A percentile compares a stretch with the other conserved stretches of the same genome.
phyloP scores from a whole-genome alignment of 1,140 invertebrate species.

The Drosophila nebulosa region DNA sequence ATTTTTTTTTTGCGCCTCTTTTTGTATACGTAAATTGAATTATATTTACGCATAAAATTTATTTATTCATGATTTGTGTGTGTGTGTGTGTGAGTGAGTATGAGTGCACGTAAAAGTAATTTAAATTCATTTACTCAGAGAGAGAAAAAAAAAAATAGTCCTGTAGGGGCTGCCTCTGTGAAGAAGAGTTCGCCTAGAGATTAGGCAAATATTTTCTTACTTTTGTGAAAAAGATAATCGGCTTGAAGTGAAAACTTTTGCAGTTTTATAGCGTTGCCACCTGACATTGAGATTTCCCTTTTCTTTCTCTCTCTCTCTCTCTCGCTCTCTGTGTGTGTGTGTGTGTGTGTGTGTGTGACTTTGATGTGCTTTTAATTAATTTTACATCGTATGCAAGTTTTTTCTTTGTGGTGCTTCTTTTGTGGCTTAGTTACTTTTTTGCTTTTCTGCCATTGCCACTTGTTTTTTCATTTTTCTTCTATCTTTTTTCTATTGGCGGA shows the following conservation, averaged over 20 bases:
- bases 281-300: conserved; percentile 7
- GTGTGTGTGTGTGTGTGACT: conserved; percentile 25
- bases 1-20: not conserved
- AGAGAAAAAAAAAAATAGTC: conserved; percentile 15
- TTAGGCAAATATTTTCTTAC: not conserved
- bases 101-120: conserved; percentile 61
- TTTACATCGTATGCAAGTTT: conserved; percentile 12
- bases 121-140: conserved; percentile 64
- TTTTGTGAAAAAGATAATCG: conserved; percentile 5
- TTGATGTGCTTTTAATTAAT: conserved; percentile 46
- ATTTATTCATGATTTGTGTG: conserved; percentile 65
- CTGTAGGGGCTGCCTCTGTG: not conserved
- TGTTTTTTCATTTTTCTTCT: not conserved
- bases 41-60: conserved; percentile 73
- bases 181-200: conserved; percentile 12
- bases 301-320: too few relatives aligned
- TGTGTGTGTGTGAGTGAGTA: conserved; percentile 19
- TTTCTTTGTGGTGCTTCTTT: not conserved
- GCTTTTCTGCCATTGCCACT: conserved; percentile 1
- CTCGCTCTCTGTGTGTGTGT: too few relatives aligned
- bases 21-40: conserved; percentile 57
- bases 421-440: conserved; percentile 19
- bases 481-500: conserved; percentile 9
- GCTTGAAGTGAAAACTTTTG: conserved; percentile 6
- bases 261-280: not conserved